phyloP scores from a whole-genome alignment of 2,797 vertebrate genomes.

The Clarias pachynema region DNA sequence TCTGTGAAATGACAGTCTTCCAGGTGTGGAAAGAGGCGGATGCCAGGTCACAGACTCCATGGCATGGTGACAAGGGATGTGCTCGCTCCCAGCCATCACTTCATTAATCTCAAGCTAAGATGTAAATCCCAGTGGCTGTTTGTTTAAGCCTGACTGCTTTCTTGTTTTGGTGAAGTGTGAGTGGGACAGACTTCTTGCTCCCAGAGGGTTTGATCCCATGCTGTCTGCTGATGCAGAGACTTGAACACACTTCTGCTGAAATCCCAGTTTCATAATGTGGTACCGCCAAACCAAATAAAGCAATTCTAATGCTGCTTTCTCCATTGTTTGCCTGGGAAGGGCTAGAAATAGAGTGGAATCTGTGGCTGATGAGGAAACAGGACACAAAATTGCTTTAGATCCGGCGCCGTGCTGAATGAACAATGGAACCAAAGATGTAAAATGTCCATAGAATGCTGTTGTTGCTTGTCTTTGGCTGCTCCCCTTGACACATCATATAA shows the following conservation, averaged over 20 bases:
- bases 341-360: background rate
- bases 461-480: too few species aligned
- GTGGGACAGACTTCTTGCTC: slow-evolving; percentile 32
- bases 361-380: background rate
- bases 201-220: slow-evolving; percentile 26
- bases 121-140: slow-evolving; percentile 51
- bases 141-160: slow-evolving; percentile 40
- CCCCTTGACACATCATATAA: background rate
- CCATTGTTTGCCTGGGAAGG: background rate
- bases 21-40: slow-evolving; percentile 69
- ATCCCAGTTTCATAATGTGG: slow-evolving; percentile 18
- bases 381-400: background rate
- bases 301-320: background rate
- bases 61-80: slow-evolving; percentile 64
- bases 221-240: slow-evolving; percentile 34
- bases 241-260: slow-evolving; percentile 31
- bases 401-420: background rate
- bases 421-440: background rate
- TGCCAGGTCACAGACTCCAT: slow-evolving; percentile 64
- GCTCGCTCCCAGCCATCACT: slow-evolving; percentile 71
- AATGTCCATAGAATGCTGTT: background rate
- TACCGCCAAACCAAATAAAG: slow-evolving; percentile 22
- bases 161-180: slow-evolving; percentile 42
- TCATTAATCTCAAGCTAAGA: slow-evolving; percentile 71
- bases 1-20: slow-evolving; percentile 77